A percentile compares a stretch with the other conserved stretches of the same genome.
Conservation (phyloP, 2,113 vertebrate genomes). For the Oxyura jamaicensis region DNA sequence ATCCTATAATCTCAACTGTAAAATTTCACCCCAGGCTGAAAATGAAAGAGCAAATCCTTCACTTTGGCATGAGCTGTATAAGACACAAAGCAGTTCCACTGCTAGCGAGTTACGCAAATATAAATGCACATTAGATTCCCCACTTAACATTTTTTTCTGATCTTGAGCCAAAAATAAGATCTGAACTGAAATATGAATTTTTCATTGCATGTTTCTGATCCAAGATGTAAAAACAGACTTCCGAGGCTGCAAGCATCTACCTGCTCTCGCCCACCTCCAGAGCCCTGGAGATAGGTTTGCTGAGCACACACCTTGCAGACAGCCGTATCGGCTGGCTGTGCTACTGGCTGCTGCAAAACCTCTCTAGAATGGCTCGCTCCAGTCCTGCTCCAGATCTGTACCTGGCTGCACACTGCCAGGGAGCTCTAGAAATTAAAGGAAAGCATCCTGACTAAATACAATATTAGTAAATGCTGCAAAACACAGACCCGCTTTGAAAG, state of each 20-base stretch:
- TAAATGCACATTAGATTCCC: slow-evolving; percentile 71
- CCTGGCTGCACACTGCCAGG: background rate
- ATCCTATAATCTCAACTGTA: slow-evolving; percentile 74
- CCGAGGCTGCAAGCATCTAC: slow-evolving; percentile 23
- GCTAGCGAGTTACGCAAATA: slow-evolving; percentile 64
- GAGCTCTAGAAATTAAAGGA: background rate
- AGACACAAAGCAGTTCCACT: slow-evolving; percentile 64
- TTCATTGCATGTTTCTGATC: slow-evolving; percentile 58
- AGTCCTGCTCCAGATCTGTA: background rate
- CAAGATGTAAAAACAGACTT: slow-evolving; percentile 54
- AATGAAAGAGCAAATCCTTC: slow-evolving; percentile 75
- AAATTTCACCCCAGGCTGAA: slow-evolving; percentile 74
- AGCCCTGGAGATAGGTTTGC: slow-evolving; percentile 42
- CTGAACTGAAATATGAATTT: slow-evolving; percentile 68
- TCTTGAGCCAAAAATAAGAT: slow-evolving; percentile 67
- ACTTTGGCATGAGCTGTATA: slow-evolving; percentile 67
- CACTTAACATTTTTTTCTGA: slow-evolving; percentile 68
- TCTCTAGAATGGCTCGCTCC: background rate
- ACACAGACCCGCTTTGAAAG: background rate
- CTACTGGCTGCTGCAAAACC: background rate
- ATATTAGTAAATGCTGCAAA: background rate
- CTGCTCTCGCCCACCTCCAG: background rate
- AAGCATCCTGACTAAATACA: background rate
- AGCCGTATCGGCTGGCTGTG: background rate
- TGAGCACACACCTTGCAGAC: slow-evolving; percentile 49